A percentile compares a stretch with the other conserved stretches of the same genome.
phyloP scores from a whole-genome alignment of 2,113 vertebrate genomes.

The Megalops atlanticus region DNA sequence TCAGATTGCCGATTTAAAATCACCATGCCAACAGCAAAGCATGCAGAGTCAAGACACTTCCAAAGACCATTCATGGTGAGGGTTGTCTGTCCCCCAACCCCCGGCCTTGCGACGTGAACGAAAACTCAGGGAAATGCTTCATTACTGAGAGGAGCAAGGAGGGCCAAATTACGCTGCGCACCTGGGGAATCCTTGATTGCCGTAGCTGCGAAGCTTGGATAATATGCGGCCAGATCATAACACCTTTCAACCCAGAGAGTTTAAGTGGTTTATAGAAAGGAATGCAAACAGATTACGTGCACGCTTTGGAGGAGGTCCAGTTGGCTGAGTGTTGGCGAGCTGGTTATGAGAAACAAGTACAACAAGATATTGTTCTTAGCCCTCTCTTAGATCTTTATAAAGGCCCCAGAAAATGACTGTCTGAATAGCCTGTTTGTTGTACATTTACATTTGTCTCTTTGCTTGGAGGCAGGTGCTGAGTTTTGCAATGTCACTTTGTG shows the following conservation, averaged over 20 bases:
- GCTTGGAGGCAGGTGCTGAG: background rate
- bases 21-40: too few species aligned
- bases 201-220: background rate
- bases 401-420: background rate
- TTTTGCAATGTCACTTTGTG: background rate
- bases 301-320: background rate
- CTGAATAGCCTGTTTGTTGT: background rate
- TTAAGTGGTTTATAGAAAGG: background rate
- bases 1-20: too few species aligned
- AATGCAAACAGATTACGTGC: background rate
- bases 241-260: background rate
- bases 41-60: too few species aligned
- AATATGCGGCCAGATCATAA: background rate
- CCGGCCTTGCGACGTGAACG: too few species aligned
- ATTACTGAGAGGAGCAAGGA: too few species aligned
- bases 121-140: too few species aligned
- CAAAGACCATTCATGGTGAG: too few species aligned
- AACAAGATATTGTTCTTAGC: background rate
- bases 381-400: background rate
- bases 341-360: background rate
- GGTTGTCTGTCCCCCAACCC: too few species aligned
- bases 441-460: background rate
- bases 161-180: too few species aligned
- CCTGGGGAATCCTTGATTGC: too few species aligned
- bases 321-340: background rate